Evolutionary conservation across 2,888 invertebrate species (phyloP), one percentile per base, ranked within the genome.

Genomic region (Alitta virens): DNA sequence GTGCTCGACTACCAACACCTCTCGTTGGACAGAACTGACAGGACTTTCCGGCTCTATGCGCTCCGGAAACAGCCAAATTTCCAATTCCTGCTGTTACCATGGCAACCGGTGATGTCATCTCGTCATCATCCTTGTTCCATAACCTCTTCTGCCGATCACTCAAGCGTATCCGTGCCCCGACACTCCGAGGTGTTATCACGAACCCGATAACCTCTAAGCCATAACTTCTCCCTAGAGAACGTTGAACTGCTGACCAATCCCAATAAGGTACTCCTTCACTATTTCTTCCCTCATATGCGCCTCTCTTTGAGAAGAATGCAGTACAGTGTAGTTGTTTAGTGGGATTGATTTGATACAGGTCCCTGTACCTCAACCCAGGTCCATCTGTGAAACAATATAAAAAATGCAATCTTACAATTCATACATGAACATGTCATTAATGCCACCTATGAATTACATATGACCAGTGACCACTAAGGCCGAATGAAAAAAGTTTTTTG

Each of bases 61-160:
- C n/a, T 5, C n/a, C 46, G 9, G 21, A 46, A 7, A 46, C n/a
- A 5, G n/a, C 3, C n/a, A 46, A n/a, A 12, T 3, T 5, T 46
- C n/a, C n/a, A 16, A n/a, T 49, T 16, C n/a, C 26, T 26, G 1
- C 42, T 14, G 24, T 18, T 24, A 21, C 55, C 46, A 42, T 21
- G n/a, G 23, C 38, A 33, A 16, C 40, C n/a, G 27, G 16, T 43
- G 14, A 9, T 40, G 24, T 12, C 12, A 24, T 25, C 14, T 55
- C 59, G 18, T 50, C 25, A 58, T 63, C 63, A 23, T 67, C 64
- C 25, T 46, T 53, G 1, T 27, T 46, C 67, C 67, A 67, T n/a
- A 67, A 56, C 23, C 33, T 12, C 23, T 62, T 18, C 26, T 58
- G 53, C n/a, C 33, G 12, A 7, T 52, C 27, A 46, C 40, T 60